Base-by-base conservation (phyloP, 2,888 invertebrate species). In the Tyria jacobaeae region DNA sequence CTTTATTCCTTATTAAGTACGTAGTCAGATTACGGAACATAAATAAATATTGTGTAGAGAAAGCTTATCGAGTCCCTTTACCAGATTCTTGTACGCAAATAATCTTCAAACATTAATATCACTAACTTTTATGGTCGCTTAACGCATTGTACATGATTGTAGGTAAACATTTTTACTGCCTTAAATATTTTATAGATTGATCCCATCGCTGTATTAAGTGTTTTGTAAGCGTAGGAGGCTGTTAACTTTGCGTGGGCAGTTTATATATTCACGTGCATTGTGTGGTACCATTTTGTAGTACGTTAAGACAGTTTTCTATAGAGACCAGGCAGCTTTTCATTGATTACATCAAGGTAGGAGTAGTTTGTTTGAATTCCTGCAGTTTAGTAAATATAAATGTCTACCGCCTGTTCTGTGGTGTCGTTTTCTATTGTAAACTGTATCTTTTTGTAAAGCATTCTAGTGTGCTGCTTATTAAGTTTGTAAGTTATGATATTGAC, bases 261-360 rank as follows among this genome's bases (percentile, higher is more conserved):
- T 84, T 90, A 89, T 90, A 89, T 90, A 91, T 92, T 87, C 87
- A 89, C 83, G 80, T 80, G 84, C 82, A 71, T 84, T 84, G 84
- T 82, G 74, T 81, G 78, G 80, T 76, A 73, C 71, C 75, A 73
- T 76, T 85, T 86, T 86, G 86, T 87, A 83, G 81, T 83, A 81
- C 79, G 79, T 80, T 77, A 76, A 68, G 72, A 79, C 79, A 78
- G 79, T 85, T 86, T 85, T 85, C 83, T 85, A 85, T 85, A 78
- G 79, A 78, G 78, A 86, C 81, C 84, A 85, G 85, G 84, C 85
- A 86, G 84, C 87, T 87, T 86, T 81, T 88, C 86, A 87, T 81
- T 80, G 88, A 88, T 86, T 85, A 83, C 86, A 87, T 89, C 82
- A 79, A 66, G 75, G 67, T 75, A 80, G 80, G 70, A 70, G 70